phyloP scores from a whole-genome alignment of 2,888 invertebrate species.

The Cerceris rybyensis region DNA sequence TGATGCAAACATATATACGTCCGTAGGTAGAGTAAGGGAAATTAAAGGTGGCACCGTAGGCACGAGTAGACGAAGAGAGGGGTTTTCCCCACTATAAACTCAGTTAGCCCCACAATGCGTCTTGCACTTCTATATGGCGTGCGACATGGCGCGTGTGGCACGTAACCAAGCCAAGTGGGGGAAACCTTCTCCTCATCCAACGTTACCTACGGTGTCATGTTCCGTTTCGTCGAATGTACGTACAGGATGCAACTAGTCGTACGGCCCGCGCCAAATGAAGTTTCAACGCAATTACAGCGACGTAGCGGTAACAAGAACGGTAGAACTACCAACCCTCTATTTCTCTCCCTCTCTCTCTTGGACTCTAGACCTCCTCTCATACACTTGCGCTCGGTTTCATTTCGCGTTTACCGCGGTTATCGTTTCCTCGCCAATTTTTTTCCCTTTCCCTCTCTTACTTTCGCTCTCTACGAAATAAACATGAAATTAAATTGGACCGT shows the following conservation, averaged over 20 bases:
- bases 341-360: too few species aligned
- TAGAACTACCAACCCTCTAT: not conserved
- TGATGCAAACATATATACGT: not conserved
- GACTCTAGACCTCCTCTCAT: slow-evolving; percentile 45
- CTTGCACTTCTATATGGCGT: too few species aligned
- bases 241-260: not conserved
- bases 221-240: not conserved
- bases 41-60: too few species aligned
- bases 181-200: too few species aligned
- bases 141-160: too few species aligned
- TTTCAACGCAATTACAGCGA: slow-evolving; percentile 60
- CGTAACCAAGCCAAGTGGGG: too few species aligned
- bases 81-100: too few species aligned
- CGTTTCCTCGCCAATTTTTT: slow-evolving; percentile 43
- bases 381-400: slow-evolving; percentile 58
- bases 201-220: too few species aligned
- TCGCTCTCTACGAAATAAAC: slow-evolving; percentile 41
- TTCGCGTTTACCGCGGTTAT: slow-evolving; percentile 53
- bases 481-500: slow-evolving; percentile 58
- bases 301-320: slow-evolving; percentile 51
- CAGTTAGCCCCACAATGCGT: too few species aligned
- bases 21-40: too few species aligned
- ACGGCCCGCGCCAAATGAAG: slow-evolving; percentile 52
- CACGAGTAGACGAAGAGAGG: too few species aligned
- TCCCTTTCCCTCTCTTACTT: not conserved